A percentile compares a stretch with the other conserved stretches of the same genome.
Evolutionary conservation across 2,797 vertebrate species (phyloP).

Genomic region (Australoheros facetus): DNA sequence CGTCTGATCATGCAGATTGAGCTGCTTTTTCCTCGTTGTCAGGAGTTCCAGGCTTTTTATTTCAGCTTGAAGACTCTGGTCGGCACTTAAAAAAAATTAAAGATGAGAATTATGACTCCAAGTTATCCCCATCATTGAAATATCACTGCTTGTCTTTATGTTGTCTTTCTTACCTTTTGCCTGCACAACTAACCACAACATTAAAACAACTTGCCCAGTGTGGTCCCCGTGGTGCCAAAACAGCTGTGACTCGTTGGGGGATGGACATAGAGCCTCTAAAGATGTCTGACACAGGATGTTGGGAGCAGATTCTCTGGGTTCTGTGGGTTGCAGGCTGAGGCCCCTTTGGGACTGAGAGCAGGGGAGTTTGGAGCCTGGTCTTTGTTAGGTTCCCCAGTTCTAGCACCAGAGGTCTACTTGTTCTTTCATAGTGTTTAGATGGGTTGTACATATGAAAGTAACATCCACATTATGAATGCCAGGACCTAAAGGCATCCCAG

Average conservation of each 20-base stretch:
- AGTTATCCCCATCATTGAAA: constrained; percentile 26
- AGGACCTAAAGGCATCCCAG: background rate
- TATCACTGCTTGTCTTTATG: constrained; percentile 3
- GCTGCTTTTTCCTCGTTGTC: background rate
- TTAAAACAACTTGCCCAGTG: no score
- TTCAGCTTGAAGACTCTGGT: background rate
- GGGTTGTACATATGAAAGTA: background rate
- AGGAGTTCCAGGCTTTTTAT: rapidly evolving
- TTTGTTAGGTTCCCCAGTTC: background rate
- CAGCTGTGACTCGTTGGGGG: background rate
- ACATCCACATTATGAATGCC: background rate
- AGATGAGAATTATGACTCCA: constrained; percentile 29
- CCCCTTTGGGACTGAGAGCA: background rate
- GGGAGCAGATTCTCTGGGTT: background rate
- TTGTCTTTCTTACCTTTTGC: rapidly evolving
- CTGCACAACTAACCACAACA: no score
- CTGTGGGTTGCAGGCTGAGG: background rate
- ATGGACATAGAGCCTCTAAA: background rate
- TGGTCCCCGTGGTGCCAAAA: background rate
- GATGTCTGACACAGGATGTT: background rate
- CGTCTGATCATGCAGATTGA: constrained; percentile 48
- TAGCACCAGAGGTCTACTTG: background rate
- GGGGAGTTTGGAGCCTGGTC: background rate
- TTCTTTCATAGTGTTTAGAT: background rate
- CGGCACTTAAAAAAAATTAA: no score